Conservation (phyloP, 2,113 vertebrate genomes). For the Dipodomys spectabilis region DNA sequence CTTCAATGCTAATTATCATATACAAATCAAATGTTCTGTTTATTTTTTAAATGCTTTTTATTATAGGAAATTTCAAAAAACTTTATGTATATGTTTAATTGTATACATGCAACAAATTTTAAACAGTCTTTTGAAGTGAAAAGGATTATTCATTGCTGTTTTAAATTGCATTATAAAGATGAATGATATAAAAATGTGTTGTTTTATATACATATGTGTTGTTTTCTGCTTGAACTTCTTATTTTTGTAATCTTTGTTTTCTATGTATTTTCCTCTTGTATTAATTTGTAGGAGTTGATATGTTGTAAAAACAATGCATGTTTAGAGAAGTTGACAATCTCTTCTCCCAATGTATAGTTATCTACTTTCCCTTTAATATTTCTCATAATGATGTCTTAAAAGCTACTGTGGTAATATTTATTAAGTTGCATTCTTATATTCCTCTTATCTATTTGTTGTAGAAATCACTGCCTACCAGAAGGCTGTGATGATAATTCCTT, state of each 20-base stretch:
- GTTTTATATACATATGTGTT: background rate
- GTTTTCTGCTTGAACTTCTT: background rate
- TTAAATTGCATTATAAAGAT: conserved; percentile 3
- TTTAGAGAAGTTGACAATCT: background rate
- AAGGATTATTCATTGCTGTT: background rate
- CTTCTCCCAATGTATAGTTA: background rate
- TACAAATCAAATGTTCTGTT: background rate
- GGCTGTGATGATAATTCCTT: background rate
- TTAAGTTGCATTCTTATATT: background rate
- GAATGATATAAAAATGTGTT: background rate
- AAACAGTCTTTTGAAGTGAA: too few relatives aligned
- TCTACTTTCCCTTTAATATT: background rate
- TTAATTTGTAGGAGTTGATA: background rate
- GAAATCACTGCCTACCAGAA: background rate
- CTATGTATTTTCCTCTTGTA: background rate
- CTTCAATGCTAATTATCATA: background rate
- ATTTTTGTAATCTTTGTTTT: background rate
- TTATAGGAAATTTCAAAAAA: background rate
- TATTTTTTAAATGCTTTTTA: background rate
- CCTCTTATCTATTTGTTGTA: background rate
- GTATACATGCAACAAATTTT: background rate
- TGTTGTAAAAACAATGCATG: background rate
- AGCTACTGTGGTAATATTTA: conserved; percentile 14
- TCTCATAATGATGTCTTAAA: background rate
- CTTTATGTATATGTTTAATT: background rate